Evolutionary conservation across 92 coral and sea anemone species (phyloP).

Genomic region (Muricea muricata): DNA sequence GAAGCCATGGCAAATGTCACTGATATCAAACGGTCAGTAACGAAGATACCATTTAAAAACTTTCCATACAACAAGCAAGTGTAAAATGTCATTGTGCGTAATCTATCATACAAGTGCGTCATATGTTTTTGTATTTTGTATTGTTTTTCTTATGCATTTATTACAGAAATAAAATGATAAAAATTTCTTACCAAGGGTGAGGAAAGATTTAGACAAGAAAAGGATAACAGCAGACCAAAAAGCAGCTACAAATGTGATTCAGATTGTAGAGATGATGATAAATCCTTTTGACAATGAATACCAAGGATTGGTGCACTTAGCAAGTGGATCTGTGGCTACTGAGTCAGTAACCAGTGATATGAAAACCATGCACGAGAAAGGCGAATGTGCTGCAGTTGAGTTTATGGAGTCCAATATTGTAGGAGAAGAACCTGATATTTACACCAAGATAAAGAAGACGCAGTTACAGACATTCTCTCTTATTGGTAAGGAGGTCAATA

Average conservation of each 20-base stretch:
- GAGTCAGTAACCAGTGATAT: neutral
- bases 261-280: neutral
- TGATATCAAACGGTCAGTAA: neutral
- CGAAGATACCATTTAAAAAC: neutral
- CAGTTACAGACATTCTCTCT: neutral
- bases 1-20: conserved; percentile 8
- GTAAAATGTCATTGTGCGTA: neutral
- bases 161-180: too few relatives aligned
- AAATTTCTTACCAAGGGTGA: neutral
- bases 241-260: neutral
- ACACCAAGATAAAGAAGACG: neutral
- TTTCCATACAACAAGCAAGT: neutral
- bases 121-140: neutral
- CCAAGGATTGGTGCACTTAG: neutral
- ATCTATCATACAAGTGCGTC: neutral
- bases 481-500: neutral
- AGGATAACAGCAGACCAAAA: neutral
- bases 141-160: too few relatives aligned
- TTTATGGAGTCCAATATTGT: neutral
- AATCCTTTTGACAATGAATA: conserved; percentile 1
- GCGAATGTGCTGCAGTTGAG: neutral
- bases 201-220: neutral
- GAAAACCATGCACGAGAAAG: neutral
- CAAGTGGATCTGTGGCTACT: neutral
- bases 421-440: neutral